Evolutionary conservation across 1,140 invertebrate species (phyloP).

Genomic region (Drosophila repletoides): DNA sequence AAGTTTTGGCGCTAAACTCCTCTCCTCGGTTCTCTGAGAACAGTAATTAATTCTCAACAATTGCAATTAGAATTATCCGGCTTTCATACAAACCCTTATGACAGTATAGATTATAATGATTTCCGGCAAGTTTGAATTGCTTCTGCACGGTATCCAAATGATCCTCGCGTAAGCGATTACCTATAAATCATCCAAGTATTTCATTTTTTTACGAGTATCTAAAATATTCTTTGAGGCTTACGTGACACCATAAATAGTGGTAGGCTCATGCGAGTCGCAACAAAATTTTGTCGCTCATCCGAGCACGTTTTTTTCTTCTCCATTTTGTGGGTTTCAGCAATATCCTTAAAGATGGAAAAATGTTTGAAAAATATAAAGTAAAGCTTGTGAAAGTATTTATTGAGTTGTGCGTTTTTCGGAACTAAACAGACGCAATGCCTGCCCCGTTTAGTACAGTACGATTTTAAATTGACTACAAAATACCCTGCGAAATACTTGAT

Average conservation of each 20-base stretch:
- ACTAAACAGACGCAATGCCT: not conserved
- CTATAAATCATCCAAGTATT: constrained; percentile 13
- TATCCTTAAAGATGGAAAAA: not conserved
- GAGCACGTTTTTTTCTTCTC: constrained; percentile 21
- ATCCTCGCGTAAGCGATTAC: constrained; percentile 55
- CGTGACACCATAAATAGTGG: constrained; percentile 65
- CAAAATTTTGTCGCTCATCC: constrained; percentile 61
- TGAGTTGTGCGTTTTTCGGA: not conserved
- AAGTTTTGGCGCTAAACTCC: constrained; percentile 39
- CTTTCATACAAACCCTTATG: constrained; percentile 25
- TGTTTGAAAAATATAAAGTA: not conserved
- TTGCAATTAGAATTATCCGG: not conserved
- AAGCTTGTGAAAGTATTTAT: not conserved
- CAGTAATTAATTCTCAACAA: not conserved
- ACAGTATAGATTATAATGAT: constrained; percentile 49
- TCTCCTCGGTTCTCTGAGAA: constrained; percentile 48
- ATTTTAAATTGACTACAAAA: too few relatives aligned
- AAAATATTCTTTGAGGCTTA: constrained; percentile 2
- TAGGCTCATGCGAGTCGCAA: constrained; percentile 61
- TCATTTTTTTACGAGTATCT: not conserved
- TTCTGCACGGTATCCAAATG: constrained; percentile 30
- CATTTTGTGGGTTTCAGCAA: too few relatives aligned
- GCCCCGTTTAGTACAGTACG: not conserved
- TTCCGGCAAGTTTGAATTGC: constrained; percentile 60
- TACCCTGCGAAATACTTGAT: too few relatives aligned